A percentile compares a stretch with the other conserved stretches of the same genome.
Conservation (phyloP, 1,140 invertebrate genomes). For the Dendroctonus ponderosae region DNA sequence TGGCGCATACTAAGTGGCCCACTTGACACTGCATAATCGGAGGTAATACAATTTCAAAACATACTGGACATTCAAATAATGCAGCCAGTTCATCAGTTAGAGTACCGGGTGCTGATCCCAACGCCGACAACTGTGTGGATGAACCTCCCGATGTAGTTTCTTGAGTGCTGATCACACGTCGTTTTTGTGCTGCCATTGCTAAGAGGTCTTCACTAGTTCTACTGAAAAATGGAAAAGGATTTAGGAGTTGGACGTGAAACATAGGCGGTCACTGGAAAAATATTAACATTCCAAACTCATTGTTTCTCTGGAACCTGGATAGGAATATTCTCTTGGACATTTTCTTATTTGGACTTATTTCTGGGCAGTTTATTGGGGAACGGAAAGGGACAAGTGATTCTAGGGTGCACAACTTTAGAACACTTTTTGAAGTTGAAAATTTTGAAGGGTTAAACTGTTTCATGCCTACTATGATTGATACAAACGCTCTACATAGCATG, state of each 20-base stretch:
- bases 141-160: slow-evolving; percentile 39
- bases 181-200: slow-evolving; percentile 40
- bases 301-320: background rate
- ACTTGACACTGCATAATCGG: slow-evolving; percentile 90
- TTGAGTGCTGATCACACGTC: slow-evolving; percentile 37
- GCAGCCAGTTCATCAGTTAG: slow-evolving; percentile 87
- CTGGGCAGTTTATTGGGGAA: background rate
- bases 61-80: slow-evolving; percentile 98
- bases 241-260: background rate
- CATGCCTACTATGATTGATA: background rate
- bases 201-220: background rate
- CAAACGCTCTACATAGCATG: background rate
- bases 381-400: background rate
- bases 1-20: slow-evolving; percentile 88
- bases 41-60: slow-evolving; percentile 98
- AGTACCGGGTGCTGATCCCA: slow-evolving; percentile 51
- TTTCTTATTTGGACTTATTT: background rate
- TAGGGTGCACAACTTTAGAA: background rate
- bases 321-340: slow-evolving; percentile 1
- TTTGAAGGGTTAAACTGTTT: background rate
- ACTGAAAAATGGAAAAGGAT: background rate
- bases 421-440: background rate
- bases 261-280: background rate
- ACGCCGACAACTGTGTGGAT: slow-evolving; percentile 35
- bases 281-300: background rate